These are phyloP conservation scores for Myotis yumanensis DNA, from an alignment of 2,113 vertebrate species.

Conservation along the genomic window DNA sequence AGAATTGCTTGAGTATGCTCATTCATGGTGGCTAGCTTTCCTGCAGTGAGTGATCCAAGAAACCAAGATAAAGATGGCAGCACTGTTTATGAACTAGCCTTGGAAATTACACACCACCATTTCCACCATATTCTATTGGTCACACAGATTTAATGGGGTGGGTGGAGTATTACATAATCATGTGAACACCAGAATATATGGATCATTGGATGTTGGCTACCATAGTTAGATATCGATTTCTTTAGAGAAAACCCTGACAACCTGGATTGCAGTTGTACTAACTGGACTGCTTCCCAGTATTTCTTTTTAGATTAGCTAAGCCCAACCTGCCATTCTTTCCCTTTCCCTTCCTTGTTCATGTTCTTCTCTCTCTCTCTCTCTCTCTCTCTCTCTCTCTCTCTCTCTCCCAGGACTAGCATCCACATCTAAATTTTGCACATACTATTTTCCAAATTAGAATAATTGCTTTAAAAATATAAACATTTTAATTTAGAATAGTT, in stretches of 20 bases:
- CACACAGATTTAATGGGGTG: neutral
- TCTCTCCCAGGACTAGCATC: too few relatives aligned
- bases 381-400: too few relatives aligned
- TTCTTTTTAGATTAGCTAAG: neutral
- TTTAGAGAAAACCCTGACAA: neutral
- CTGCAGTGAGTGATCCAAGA: neutral
- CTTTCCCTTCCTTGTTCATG: neutral
- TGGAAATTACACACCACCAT: neutral
- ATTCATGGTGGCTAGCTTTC: neutral
- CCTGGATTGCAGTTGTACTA: neutral
- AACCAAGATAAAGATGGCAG: neutral
- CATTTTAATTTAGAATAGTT: too few relatives aligned
- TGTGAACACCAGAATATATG: neutral
- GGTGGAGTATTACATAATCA: neutral
- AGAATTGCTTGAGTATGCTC: neutral
- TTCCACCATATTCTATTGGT: neutral
- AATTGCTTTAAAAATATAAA: too few relatives aligned
- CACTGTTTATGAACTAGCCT: neutral
- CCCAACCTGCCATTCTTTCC: neutral
- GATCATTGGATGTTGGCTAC: neutral
- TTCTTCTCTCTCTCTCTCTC: neutral
- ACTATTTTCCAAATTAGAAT: too few relatives aligned
- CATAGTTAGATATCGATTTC: neutral
- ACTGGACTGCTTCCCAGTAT: neutral
- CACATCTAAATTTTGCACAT: too few relatives aligned